These are phyloP conservation scores for Mimas tiliae DNA, from an alignment of 2,888 invertebrate species.

Conservation along the genomic window DNA sequence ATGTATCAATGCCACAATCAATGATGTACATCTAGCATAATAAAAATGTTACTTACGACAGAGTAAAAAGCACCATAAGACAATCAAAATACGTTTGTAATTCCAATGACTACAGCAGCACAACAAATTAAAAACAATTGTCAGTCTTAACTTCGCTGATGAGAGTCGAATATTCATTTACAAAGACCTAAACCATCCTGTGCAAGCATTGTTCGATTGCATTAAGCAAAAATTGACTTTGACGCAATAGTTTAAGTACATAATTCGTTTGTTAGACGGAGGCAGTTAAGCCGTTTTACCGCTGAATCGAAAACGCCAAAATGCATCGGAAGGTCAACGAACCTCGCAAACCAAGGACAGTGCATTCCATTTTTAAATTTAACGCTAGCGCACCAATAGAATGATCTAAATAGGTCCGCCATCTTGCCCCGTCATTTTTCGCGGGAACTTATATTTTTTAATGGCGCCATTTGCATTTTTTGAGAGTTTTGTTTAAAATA, in stretches of 20 bases:
- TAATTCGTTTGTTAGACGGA: constrained; percentile 46
- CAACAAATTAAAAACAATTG: constrained; percentile 45
- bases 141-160: constrained; percentile 51
- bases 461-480: constrained; percentile 65
- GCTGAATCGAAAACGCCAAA: constrained; percentile 73
- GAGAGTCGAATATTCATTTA: constrained; percentile 59
- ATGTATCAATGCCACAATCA: not conserved
- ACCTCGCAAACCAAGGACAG: constrained; percentile 80
- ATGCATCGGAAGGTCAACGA: constrained; percentile 84
- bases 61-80: not conserved
- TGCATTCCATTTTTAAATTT: constrained; percentile 84
- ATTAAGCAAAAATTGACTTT: constrained; percentile 53
- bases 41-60: constrained; percentile 21
- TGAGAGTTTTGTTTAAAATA: constrained; percentile 48
- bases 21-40: constrained; percentile 26
- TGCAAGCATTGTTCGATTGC: constrained; percentile 45
- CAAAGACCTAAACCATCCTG: constrained; percentile 47
- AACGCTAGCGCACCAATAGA: constrained; percentile 83
- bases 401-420: constrained; percentile 82
- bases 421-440: constrained; percentile 78
- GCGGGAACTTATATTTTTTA: constrained; percentile 68
- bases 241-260: constrained; percentile 47
- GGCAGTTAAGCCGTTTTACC: constrained; percentile 59
- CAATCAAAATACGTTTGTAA: not conserved
- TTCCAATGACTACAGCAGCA: not conserved